These are phyloP conservation scores for Limnodromus scolopaceus DNA, from an alignment of 2,797 vertebrate species.

Conservation along the genomic window DNA sequence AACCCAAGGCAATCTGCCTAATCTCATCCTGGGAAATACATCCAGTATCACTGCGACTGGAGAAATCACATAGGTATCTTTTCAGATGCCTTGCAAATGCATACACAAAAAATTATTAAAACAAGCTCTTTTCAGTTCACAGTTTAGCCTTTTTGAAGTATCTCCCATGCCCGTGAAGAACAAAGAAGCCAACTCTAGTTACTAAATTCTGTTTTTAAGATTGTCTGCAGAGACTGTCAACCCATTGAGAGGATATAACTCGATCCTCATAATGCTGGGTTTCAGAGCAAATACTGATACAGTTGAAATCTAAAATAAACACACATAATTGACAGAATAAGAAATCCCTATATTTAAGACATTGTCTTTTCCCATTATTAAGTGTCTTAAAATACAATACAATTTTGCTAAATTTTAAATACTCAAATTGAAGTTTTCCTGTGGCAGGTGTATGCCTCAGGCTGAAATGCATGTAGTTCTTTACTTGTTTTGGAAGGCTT, in stretches of 20 bases:
- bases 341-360: neutral
- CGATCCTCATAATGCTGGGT: neutral
- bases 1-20: conserved; percentile 38
- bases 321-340: neutral
- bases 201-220: conserved; percentile 17
- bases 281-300: neutral
- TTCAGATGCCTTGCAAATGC: neutral
- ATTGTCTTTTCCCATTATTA: neutral
- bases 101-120: conserved; percentile 12
- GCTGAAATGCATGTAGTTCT: neutral
- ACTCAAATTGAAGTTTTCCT: neutral
- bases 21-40: conserved; percentile 33
- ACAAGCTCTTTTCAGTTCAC: conserved; percentile 26
- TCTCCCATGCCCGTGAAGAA: conserved; percentile 30
- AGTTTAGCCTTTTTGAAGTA: conserved; percentile 8
- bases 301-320: conserved; percentile 7
- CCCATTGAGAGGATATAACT: conserved; percentile 24
- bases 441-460: neutral
- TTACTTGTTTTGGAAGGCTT: neutral
- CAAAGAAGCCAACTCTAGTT: neutral
- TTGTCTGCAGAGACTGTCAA: neutral
- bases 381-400: neutral
- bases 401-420: neutral
- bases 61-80: conserved; percentile 11
- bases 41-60: neutral